These are phyloP conservation scores for Channa argus DNA, from an alignment of 2,113 vertebrate genomes.

Conservation along the genomic window DNA sequence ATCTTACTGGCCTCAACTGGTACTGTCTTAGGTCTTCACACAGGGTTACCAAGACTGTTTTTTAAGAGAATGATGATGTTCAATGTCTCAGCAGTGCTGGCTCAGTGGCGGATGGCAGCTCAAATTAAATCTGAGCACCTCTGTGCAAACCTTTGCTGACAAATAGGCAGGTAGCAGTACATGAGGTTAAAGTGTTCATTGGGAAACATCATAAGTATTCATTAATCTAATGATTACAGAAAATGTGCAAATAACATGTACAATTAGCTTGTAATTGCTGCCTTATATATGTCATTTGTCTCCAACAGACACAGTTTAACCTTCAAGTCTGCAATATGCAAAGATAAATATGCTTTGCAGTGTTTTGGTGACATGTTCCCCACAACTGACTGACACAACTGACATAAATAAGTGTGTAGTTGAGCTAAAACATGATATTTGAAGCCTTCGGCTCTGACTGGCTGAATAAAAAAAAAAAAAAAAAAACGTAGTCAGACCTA, in stretches of 20 bases:
- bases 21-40: constrained; percentile 14
- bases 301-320: constrained; percentile 12
- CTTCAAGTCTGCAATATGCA: constrained; percentile 14
- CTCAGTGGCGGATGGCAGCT: constrained; percentile 29
- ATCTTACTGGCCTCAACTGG: constrained; percentile 24
- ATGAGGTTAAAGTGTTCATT: constrained; percentile 4
- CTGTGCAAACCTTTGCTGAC: constrained; percentile 47
- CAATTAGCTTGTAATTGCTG: constrained; percentile 11
- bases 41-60: constrained; percentile 30
- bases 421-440: constrained; percentile 24
- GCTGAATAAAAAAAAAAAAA: constrained; percentile 33
- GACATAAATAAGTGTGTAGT: constrained; percentile 36
- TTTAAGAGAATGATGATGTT: constrained; percentile 28
- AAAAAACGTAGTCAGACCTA: too few relatives aligned
- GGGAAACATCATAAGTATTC: not conserved
- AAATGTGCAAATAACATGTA: not conserved
- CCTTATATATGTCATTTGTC: not conserved
- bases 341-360: constrained; percentile 1
- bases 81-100: constrained; percentile 16
- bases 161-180: constrained; percentile 31
- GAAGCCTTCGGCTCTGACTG: constrained; percentile 17
- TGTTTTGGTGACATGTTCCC: constrained; percentile 3
- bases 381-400: not conserved
- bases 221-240: constrained; percentile 14
- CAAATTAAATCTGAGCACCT: constrained; percentile 44